A percentile compares a stretch with the other conserved stretches of the same genome.
Evolutionary conservation across 2,888 invertebrate genomes (phyloP).

Genomic region (Lithophane semibrunnea): DNA sequence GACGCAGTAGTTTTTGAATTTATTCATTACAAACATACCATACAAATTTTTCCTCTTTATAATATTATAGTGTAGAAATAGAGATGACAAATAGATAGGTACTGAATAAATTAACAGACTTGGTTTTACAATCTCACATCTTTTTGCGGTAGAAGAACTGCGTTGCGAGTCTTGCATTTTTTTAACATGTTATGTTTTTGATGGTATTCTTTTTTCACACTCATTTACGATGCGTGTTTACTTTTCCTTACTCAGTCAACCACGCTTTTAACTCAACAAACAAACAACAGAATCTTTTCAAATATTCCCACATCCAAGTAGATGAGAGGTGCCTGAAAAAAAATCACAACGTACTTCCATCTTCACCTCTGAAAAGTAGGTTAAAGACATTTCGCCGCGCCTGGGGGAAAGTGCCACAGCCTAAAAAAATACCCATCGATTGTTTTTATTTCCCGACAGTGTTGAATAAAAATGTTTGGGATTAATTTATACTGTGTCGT

Average conservation of each 20-base stretch:
- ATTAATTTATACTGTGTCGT: slow-evolving; percentile 49
- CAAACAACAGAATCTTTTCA: slow-evolving; percentile 19
- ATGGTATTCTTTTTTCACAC: background rate
- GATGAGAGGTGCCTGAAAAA: slow-evolving; percentile 13
- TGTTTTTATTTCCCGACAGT: slow-evolving; percentile 3
- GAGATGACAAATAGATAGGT: too few species aligned
- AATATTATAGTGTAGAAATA: too few species aligned
- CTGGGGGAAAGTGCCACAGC: slow-evolving; percentile 40
- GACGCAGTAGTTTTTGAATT: too few species aligned
- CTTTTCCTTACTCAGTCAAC: background rate
- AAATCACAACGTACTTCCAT: slow-evolving; percentile 36
- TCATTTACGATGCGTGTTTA: slow-evolving; percentile 2
- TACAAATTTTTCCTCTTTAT: too few species aligned
- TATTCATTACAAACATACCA: too few species aligned
- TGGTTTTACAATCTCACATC: too few species aligned
- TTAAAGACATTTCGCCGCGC: slow-evolving; percentile 50
- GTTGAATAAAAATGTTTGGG: slow-evolving; percentile 14
- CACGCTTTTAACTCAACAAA: slow-evolving; percentile 7
- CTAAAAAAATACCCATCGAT: slow-evolving; percentile 18
- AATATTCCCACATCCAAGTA: slow-evolving; percentile 19
- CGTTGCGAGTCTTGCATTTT: too few species aligned
- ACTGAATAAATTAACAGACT: too few species aligned
- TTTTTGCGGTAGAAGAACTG: too few species aligned
- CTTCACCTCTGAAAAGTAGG: slow-evolving; percentile 49
- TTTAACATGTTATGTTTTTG: too few species aligned